Evolutionary conservation across 2,888 invertebrate species (phyloP).

Genomic region (Epistrophella euchroma): DNA sequence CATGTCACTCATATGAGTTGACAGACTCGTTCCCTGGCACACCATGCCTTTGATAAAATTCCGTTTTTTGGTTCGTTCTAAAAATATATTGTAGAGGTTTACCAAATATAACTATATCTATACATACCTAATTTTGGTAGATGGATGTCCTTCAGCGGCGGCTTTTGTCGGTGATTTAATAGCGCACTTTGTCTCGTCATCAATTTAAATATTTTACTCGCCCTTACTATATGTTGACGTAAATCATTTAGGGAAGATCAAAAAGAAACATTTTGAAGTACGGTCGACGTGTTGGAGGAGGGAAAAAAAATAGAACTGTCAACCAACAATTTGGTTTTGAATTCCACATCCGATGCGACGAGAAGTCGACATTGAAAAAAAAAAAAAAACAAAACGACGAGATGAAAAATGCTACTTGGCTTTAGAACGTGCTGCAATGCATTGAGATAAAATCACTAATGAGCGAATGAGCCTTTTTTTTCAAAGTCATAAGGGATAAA

Average conservation of each 20-base stretch:
- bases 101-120: background rate
- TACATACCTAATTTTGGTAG: conserved; percentile 31
- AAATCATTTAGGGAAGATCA: conserved; percentile 70
- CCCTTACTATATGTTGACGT: conserved; percentile 39
- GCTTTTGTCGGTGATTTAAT: conserved; percentile 66
- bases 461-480: conserved; percentile 60
- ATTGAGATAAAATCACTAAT: conserved; percentile 54
- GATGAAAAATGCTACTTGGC: conserved; percentile 35
- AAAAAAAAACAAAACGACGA: background rate
- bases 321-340: conserved; percentile 15
- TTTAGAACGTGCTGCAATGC: conserved; percentile 61
- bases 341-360: conserved; percentile 41
- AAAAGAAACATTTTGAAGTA: conserved; percentile 39
- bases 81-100: conserved; percentile 31
- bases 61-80: conserved; percentile 15
- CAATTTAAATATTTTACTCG: conserved; percentile 57
- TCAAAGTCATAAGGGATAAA: conserved; percentile 41
- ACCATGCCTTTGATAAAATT: background rate
- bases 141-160: conserved; percentile 61
- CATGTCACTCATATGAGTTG: conserved; percentile 54
- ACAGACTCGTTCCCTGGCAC: conserved; percentile 49
- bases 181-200: conserved; percentile 71
- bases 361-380: background rate
- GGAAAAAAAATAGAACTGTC: background rate
- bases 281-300: background rate